Percentiles rank a stretch among this genome's conserved stretches.
phyloP scores from a whole-genome alignment of 2,888 invertebrate species.

The Automeris io region DNA sequence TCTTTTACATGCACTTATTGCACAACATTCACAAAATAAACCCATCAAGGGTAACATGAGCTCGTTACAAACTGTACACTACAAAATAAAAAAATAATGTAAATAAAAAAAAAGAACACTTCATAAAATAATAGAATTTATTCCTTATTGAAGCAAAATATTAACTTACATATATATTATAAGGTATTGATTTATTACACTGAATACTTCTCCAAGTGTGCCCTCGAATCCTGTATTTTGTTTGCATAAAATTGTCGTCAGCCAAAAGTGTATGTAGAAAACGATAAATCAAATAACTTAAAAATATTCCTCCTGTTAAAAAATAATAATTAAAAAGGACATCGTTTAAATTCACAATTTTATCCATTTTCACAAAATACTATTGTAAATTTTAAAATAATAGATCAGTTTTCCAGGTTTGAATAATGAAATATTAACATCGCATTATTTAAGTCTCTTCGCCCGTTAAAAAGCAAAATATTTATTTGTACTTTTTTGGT shows the following conservation, averaged over 20 bases:
- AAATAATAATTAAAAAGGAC: constrained; percentile 59
- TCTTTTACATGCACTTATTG: constrained; percentile 87
- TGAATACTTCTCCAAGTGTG: constrained; percentile 73
- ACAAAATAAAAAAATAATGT: constrained; percentile 16
- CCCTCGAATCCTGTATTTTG: constrained; percentile 47
- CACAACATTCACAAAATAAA: constrained; percentile 93
- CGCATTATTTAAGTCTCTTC: too few species aligned
- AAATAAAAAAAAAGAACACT: not conserved
- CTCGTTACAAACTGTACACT: constrained; percentile 89
- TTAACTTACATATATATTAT: constrained; percentile 59
- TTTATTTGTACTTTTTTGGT: too few species aligned
- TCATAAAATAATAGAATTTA: not conserved
- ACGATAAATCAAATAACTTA: constrained; percentile 57
- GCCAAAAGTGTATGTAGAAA: constrained; percentile 51
- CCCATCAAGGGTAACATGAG: constrained; percentile 86
- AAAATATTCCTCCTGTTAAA: constrained; percentile 53
- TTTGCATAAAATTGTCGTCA: constrained; percentile 53
- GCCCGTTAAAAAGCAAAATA: too few species aligned
- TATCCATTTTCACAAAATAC: constrained; percentile 45
- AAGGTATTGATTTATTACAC: constrained; percentile 68
- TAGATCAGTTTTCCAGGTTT: too few species aligned
- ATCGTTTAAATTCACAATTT: constrained; percentile 38
- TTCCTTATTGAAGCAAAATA: constrained; percentile 1
- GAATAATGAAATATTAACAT: too few species aligned
- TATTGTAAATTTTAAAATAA: too few species aligned